Percentiles rank a stretch among this genome's conserved stretches.
Evolutionary conservation across 2,888 invertebrate species (phyloP).

Genomic region (Rotaria magnacalcarata): DNA sequence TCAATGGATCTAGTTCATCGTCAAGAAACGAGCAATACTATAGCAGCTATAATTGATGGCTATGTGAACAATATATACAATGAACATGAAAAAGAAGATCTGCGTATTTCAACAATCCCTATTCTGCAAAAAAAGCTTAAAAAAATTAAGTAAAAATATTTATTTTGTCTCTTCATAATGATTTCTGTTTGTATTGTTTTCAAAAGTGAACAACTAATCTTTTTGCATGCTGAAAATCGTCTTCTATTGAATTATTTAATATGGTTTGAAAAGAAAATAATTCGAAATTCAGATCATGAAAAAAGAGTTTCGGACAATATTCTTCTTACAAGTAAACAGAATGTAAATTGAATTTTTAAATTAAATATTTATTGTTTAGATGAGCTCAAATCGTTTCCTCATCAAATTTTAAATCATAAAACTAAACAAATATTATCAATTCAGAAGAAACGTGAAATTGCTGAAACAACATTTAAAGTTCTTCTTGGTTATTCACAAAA

Average conservation of each 20-base stretch:
- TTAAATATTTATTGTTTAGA: neutral
- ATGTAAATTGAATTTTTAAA: neutral
- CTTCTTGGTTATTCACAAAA: neutral
- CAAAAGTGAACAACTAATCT: neutral
- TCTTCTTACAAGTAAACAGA: neutral
- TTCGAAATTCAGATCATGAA: neutral
- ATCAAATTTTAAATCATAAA: neutral
- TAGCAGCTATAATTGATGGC: neutral
- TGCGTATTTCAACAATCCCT: neutral
- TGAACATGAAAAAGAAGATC: neutral
- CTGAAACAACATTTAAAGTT: constrained; percentile 7
- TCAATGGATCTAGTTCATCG: neutral
- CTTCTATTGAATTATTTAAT: constrained; percentile 11
- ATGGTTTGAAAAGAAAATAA: constrained; percentile 15
- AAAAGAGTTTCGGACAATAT: neutral
- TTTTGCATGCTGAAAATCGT: constrained; percentile 11
- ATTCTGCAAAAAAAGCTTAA: neutral
- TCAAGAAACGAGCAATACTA: neutral
- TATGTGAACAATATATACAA: neutral
- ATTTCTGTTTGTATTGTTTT: neutral
- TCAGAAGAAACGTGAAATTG: constrained; percentile 29
- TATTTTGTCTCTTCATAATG: neutral
- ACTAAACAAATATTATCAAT: neutral
- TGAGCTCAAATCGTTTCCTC: neutral
- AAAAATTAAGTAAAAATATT: neutral